Base-by-base conservation (phyloP, 1,140 invertebrate genomes). In the Mya arenaria region DNA sequence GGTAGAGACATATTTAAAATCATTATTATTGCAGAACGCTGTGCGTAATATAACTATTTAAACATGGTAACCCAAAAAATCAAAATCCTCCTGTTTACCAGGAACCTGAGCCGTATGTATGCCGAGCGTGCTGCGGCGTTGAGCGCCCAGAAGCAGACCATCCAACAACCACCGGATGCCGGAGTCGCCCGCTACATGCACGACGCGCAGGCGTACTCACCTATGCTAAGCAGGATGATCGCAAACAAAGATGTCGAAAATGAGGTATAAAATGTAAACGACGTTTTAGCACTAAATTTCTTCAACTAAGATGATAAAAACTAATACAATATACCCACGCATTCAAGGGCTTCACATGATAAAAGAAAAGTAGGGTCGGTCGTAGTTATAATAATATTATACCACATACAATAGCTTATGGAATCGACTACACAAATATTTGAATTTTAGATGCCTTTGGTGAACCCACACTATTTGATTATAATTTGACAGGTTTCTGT, bases 201-300 rank as follows among this genome's bases (percentile, higher is more conserved):
- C 0, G 19, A 75, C 8, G 25, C 48, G 23, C 36, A 32, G 10
- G 56, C 72, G 1, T 63, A 39, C 25, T 75, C 72, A 17, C 72
- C 72, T 30, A 75, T 75, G 72, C 52, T 75, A 5, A 23, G 58
- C 28, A 36, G 72, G 56, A 75, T 75, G 72, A n/a, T 75, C 0
- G 72, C 56, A 32, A 63, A 75, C 28, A 75, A 28, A 23, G 72
- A 75, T 32, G 56, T 60, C 60, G 25, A 52, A 60, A 62, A 60
- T 23, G 36, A 62, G 32, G 28, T 10, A 6, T n/a, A n/a, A n/a
- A n/a, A n/a, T n/a, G n/a, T n/a, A n/a, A n/a, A n/a, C n/a, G n/a
- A n/a, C n/a, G n/a, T n/a, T n/a, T n/a, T n/a, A n/a, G n/a, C n/a
- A n/a, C n/a, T n/a, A n/a, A n/a, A n/a, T n/a, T n/a, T n/a, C n/a